phyloP scores from a whole-genome alignment of 2,888 invertebrate genomes.

The Orthosia cruda region DNA sequence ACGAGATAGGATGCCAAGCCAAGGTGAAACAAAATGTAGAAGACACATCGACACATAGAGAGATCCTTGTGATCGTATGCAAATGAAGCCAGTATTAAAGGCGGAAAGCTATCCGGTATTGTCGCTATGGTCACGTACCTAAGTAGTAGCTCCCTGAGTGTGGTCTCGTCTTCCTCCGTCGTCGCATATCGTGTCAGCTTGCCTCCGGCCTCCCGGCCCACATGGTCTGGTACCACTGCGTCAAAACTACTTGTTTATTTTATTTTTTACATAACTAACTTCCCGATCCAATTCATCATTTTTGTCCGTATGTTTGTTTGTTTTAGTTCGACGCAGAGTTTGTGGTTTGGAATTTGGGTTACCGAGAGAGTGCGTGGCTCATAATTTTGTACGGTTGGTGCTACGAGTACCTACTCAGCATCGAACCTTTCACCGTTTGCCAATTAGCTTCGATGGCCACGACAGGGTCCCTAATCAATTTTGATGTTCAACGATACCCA shows the following conservation, averaged over 20 bases:
- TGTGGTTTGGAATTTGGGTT: conserved; percentile 57
- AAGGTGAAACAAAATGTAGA: conserved; percentile 73
- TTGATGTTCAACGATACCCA: conserved; percentile 71
- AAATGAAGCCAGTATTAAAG: conserved; percentile 87
- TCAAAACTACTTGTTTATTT: conserved; percentile 89
- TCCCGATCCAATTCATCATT: conserved; percentile 42
- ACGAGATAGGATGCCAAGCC: conserved; percentile 90
- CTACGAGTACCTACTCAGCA: conserved; percentile 71
- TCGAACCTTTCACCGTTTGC: conserved; percentile 83
- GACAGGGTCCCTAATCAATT: conserved; percentile 81
- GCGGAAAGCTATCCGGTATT: conserved; percentile 84
- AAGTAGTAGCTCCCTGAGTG: conserved; percentile 98
- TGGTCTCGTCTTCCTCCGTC: conserved; percentile 98
- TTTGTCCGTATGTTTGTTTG: conserved; percentile 24
- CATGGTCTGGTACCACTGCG: conserved; percentile 91
- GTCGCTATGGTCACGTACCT: conserved; percentile 93
- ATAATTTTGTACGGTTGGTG: conserved; percentile 64
- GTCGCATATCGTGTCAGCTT: conserved; percentile 95
- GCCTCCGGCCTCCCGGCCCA: conserved; percentile 91
- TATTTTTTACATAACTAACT: conserved; percentile 63
- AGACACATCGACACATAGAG: conserved; percentile 81
- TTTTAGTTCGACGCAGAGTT: conserved; percentile 48
- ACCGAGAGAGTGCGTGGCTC: conserved; percentile 67
- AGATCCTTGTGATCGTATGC: conserved; percentile 81
- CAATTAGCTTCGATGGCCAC: conserved; percentile 90